Evolutionary conservation across 1,140 invertebrate genomes (phyloP), one percentile per base, ranked within the genome.

Genomic region (Hypsibius dujardini): DNA sequence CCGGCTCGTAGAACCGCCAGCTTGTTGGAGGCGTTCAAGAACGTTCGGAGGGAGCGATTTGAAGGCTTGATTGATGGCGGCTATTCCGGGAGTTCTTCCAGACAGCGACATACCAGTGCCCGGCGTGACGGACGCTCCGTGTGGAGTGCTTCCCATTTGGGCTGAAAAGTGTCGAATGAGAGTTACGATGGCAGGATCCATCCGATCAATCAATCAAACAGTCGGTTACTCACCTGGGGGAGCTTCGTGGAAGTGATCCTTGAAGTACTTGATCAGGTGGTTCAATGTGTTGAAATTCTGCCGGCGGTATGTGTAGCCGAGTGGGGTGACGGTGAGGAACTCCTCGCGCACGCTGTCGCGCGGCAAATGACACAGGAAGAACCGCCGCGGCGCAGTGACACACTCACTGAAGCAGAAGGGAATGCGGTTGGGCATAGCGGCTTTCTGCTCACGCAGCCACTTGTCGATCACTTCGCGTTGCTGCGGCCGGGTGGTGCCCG

Each of bases 171-270:
- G 62, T 14, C 12, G 62, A 67, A 67, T 3, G 42, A 7, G 42
- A 14, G 62, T 42, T 14, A 67, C 3, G 62, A 67, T 12, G 62
- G 7, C 3, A 56, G 50, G 50, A n/a, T n/a, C n/a, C n/a, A n/a
- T n/a, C n/a, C n/a, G n/a, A n/a, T n/a, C n/a, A n/a, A n/a, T n/a
- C n/a, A n/a, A n/a, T 56, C n/a, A 7, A 56, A 56, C n/a, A 46
- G n/a, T 28, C 70, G 28, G 59, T n/a, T 2, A 46, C 72, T 67
- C 70, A 78, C 78, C 78, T 12, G 90, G 90, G 69, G 90, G 84
- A 0, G 91, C 88, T 76, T 96, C 92, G 70, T 90, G 82, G 82
- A 94, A 98, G 77, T 98, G 92, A 79, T 94, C 90, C 78, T 98
- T 98, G 79, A 98, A 99, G 93, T 94, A 99, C 70, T 88, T 85